A percentile compares a stretch with the other conserved stretches of the same genome.
Evolutionary conservation across 2,113 vertebrate species (phyloP).

Genomic region (Alectura lathami): DNA sequence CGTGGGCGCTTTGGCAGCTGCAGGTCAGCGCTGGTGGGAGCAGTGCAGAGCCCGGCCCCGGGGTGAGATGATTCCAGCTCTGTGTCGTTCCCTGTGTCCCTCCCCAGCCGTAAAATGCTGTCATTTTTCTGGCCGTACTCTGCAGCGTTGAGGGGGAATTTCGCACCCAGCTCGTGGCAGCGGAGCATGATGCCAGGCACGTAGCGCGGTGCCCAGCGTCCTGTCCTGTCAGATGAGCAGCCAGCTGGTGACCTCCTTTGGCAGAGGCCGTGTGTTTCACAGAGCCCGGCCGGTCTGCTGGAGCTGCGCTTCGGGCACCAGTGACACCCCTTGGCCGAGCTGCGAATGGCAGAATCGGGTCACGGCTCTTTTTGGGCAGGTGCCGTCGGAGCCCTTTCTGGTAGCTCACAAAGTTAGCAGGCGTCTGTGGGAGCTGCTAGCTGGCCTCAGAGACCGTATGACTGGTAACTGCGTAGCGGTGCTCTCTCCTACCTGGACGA

Average conservation of each 20-base stretch:
- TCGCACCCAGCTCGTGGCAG: neutral
- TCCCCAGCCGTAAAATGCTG: neutral
- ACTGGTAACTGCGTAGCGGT: rapidly evolving
- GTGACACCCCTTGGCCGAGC: constrained; percentile 26
- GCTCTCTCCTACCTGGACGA: neutral
- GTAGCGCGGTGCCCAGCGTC: rapidly evolving
- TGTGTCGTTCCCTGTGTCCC: rapidly evolving
- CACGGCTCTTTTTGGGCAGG: rapidly evolving
- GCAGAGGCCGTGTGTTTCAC: neutral
- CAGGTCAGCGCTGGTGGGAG: neutral
- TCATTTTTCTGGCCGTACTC: neutral
- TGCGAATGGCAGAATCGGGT: neutral
- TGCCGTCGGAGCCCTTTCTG: neutral
- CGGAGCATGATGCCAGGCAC: neutral
- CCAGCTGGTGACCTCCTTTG: neutral
- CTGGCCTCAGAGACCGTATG: neutral
- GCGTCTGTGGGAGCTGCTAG: neutral
- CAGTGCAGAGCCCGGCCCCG: neutral
- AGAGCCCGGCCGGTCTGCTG: neutral
- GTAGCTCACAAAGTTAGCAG: rapidly evolving
- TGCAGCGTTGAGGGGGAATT: neutral
- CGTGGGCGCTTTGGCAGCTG: too few species aligned
- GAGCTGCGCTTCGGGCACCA: neutral
- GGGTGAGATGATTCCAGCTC: rapidly evolving
- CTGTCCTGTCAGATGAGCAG: neutral